Conservation (phyloP, 1,140 invertebrate genomes). For the Cotesia chilonis region DNA sequence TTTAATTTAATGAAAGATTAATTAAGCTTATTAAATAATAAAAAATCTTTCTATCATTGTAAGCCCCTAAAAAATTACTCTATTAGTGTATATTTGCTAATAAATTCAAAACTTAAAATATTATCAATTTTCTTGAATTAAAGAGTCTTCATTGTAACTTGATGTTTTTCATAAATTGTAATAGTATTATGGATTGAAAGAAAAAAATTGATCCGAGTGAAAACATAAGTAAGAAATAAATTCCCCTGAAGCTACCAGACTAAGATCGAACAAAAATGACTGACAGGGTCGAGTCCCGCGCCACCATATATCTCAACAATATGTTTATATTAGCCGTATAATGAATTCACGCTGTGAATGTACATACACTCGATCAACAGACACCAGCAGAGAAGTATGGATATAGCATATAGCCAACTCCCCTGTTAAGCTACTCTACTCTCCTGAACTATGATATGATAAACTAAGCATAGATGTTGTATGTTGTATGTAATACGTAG, state of each 20-base stretch:
- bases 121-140: no score
- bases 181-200: no score
- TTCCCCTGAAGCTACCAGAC: not conserved
- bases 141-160: no score
- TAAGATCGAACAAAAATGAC: conserved; percentile 32
- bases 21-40: no score
- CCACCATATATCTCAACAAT: conserved; percentile 49
- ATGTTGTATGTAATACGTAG: not conserved
- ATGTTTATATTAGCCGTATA: conserved; percentile 66
- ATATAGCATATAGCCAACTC: conserved; percentile 14
- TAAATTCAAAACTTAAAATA: no score
- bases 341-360: conserved; percentile 57
- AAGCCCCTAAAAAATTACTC: no score
- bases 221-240: not conserved
- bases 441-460: not conserved
- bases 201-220: no score
- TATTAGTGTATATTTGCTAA: no score
- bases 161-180: no score
- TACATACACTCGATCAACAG: conserved; percentile 6
- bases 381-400: not conserved
- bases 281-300: conserved; percentile 43
- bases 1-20: no score
- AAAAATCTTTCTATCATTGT: no score
- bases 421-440: not conserved
- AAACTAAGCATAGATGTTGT: no score